Conservation (phyloP, 2,888 invertebrate genomes). For the Palloptera scutellata region DNA sequence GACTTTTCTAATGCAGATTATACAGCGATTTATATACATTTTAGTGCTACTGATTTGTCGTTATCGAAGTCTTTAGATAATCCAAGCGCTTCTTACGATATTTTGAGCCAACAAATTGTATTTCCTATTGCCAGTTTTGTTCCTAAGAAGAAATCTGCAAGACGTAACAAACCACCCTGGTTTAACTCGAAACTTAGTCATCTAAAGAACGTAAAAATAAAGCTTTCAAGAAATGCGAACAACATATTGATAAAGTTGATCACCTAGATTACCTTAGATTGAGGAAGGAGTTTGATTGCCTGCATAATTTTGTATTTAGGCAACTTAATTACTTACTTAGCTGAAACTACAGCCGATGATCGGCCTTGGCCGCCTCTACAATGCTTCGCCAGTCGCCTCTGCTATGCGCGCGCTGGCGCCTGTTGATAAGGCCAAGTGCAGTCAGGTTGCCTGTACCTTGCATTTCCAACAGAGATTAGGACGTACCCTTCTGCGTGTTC, state of each 20-base stretch:
- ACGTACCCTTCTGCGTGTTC: too few relatives aligned
- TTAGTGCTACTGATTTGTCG: not conserved
- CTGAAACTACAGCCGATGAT: too few relatives aligned
- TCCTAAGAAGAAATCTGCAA: not conserved
- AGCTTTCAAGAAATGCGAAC: not conserved
- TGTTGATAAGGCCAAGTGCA: too few relatives aligned
- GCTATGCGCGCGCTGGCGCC: too few relatives aligned
- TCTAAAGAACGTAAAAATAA: constrained; percentile 5
- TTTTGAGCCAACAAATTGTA: too few relatives aligned
- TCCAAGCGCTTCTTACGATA: not conserved
- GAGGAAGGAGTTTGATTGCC: not conserved
- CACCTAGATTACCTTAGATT: not conserved
- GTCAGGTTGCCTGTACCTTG: too few relatives aligned
- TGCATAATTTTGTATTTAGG: too few relatives aligned
- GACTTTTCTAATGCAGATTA: not conserved
- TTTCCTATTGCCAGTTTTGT: constrained; percentile 10
- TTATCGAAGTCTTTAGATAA: not conserved
- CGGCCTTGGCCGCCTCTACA: too few relatives aligned
- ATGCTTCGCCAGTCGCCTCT: too few relatives aligned
- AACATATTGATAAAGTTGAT: not conserved
- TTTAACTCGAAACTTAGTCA: too few relatives aligned
- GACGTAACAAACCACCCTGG: not conserved
- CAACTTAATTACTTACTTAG: too few relatives aligned
- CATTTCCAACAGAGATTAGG: too few relatives aligned
- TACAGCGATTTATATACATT: not conserved